A percentile compares a stretch with the other conserved stretches of the same genome.
Evolutionary conservation across 2,113 vertebrate genomes (phyloP).

Genomic region (Corythornis cristatus): DNA sequence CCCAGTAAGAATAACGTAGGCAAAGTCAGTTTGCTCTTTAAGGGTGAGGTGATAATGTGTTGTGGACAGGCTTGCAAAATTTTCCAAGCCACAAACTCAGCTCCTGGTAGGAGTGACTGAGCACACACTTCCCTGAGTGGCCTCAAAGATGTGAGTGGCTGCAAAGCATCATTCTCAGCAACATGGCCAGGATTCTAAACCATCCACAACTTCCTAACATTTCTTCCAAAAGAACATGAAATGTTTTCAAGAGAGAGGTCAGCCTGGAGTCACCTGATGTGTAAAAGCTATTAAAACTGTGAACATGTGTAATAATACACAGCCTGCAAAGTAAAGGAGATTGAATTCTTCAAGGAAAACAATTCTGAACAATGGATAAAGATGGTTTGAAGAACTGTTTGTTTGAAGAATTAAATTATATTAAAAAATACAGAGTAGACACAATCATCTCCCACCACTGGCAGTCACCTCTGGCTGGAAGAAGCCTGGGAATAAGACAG

Average conservation of each 20-base stretch:
- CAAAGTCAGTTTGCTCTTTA: background rate
- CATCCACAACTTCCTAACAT: background rate
- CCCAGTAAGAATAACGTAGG: background rate
- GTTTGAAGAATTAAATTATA: too few species aligned
- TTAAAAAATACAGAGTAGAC: too few species aligned
- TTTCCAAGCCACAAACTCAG: background rate
- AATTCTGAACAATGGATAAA: background rate
- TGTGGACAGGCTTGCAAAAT: background rate
- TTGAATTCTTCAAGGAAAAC: background rate
- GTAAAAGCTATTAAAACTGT: background rate
- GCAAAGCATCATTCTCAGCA: background rate
- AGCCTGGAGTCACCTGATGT: background rate
- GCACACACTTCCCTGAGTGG: fast-evolving
- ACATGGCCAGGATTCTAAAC: background rate
- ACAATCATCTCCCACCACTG: background rate
- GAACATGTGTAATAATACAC: background rate
- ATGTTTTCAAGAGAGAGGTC: background rate
- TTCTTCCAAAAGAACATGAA: background rate
- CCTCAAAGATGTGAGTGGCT: background rate
- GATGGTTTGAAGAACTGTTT: background rate
- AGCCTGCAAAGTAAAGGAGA: background rate
- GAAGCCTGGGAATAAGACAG: background rate
- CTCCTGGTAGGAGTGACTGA: background rate
- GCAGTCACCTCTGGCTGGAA: background rate
- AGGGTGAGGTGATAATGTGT: background rate